phyloP scores from a whole-genome alignment of 2,888 invertebrate species.

The Acanthopleura granulata region DNA sequence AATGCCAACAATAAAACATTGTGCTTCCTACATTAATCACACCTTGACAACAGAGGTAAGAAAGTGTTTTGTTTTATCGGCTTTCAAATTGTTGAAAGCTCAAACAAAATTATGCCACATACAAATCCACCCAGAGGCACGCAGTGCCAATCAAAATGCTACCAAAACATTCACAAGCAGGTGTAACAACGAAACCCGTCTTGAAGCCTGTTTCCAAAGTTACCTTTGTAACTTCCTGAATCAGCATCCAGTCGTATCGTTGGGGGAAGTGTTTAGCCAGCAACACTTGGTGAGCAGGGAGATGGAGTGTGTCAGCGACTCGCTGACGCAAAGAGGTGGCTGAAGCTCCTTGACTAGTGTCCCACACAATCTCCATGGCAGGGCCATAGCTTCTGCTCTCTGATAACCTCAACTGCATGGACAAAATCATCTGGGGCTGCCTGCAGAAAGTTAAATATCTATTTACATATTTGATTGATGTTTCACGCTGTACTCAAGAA shows the following conservation, averaged over 20 bases:
- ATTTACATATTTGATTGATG: too few species aligned
- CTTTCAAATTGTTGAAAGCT: too few species aligned
- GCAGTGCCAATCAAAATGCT: too few species aligned
- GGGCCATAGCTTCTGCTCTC: constrained; percentile 46
- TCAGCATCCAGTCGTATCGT: constrained; percentile 55
- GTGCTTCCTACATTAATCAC: too few species aligned
- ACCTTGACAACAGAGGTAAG: too few species aligned
- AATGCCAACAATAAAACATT: too few species aligned
- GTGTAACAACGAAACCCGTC: background rate
- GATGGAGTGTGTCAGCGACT: constrained; percentile 38
- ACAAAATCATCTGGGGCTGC: constrained; percentile 51
- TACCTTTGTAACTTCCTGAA: constrained; percentile 39
- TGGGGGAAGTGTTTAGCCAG: constrained; percentile 62
- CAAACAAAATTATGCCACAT: too few species aligned
- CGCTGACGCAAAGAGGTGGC: constrained; percentile 44
- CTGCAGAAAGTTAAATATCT: constrained; percentile 45
- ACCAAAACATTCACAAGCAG: too few species aligned
- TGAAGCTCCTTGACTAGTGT: constrained; percentile 48
- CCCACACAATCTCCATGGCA: constrained; percentile 59
- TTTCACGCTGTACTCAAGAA: too few species aligned
- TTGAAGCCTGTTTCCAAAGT: background rate
- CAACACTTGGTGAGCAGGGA: constrained; percentile 47
- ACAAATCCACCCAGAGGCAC: too few species aligned
- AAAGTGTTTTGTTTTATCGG: too few species aligned
- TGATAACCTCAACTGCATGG: constrained; percentile 47